These are phyloP conservation scores for Diplodus sargus DNA, from an alignment of 2,797 vertebrate species.

Conservation along the genomic window DNA sequence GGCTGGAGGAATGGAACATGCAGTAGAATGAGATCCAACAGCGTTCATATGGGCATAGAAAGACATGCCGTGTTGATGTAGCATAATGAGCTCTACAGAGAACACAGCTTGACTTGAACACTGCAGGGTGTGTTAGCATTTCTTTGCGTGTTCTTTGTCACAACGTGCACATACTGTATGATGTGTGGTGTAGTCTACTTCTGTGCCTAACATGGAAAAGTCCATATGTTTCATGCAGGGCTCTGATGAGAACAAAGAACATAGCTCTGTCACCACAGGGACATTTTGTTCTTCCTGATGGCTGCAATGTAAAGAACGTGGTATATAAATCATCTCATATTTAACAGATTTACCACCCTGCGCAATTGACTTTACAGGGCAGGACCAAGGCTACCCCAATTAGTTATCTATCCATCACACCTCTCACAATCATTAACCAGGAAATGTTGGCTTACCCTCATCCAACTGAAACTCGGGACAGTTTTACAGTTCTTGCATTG, in stretches of 20 bases:
- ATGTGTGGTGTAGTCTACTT: background rate
- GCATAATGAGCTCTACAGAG: slow-evolving; percentile 38
- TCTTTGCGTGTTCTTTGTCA: slow-evolving; percentile 16
- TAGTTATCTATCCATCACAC: slow-evolving; percentile 70
- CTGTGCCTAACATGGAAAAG: background rate
- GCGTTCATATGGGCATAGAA: slow-evolving; percentile 16
- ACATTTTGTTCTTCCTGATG: slow-evolving; percentile 6
- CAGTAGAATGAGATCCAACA: slow-evolving; percentile 38
- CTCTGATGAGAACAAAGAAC: slow-evolving; percentile 12
- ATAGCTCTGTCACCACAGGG: slow-evolving; percentile 2
- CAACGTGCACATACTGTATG: background rate
- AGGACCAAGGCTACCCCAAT: slow-evolving; percentile 55
- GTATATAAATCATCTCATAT: slow-evolving; percentile 31
- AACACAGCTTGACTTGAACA: slow-evolving; percentile 19
- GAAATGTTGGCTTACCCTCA: slow-evolving; percentile 46
- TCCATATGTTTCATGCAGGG: background rate
- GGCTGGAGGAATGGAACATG: slow-evolving; percentile 34
- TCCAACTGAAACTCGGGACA: slow-evolving; percentile 42
- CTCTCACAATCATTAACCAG: slow-evolving; percentile 78
- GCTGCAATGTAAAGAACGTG: background rate
- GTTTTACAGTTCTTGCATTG: slow-evolving; percentile 58
- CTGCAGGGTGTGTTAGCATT: slow-evolving; percentile 26
- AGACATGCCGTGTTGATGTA: slow-evolving; percentile 32
- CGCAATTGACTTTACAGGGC: slow-evolving; percentile 30
- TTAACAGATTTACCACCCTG: slow-evolving; percentile 43